Evolutionary conservation across 2,113 vertebrate genomes (phyloP), one percentile per base, ranked within the genome.

Genomic region (Gopherus evgoodei): DNA sequence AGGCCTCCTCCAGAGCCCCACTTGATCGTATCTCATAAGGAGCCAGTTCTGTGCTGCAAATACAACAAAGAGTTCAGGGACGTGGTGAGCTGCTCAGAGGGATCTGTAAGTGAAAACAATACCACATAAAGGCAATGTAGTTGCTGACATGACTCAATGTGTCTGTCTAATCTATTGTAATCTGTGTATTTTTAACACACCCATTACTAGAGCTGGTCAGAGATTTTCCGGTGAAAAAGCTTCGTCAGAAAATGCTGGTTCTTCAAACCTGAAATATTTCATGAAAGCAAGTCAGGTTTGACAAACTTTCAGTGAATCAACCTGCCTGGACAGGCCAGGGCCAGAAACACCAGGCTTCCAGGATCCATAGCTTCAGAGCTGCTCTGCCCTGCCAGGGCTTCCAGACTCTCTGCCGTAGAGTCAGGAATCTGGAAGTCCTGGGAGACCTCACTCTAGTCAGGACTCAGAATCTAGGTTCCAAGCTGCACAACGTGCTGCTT

Each of bases 1-100:
- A 98, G 99, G 91, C 95, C 96, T 24, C 57, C 82, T 53, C 86
- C 88, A 12, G 97, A 97, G 92, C 93, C 97, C 10, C 93, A 89
- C 87, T 81, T 94, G 49, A 95, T 84, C 9, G 93, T 96, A 76
- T 99, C 98, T 19, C 98, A 99, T 82, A 96, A 97, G 83, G 98
- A 99, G 85, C 97, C 98, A 1, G 95, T 98, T 62, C 91, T 96
- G 83, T 98, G 99, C 97, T 98, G 98, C 84, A 93, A 94, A 75
- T 98, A 98, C 97, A 98, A 97, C 81, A 82, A 97, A 12, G 96
- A 97, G 85, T 99, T 99, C 90, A 96, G 97, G 83, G 98, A 98
- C 49, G 98, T 99, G 83, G 98, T 99, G 94, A 99, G 98, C 98
- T 99, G 98, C 97, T 98, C 97, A 0, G 97, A 98, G 83, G 97